These are phyloP conservation scores for Habroteleia sp. DNA, from an alignment of 2,888 invertebrate genomes.

Conservation along the genomic window DNA sequence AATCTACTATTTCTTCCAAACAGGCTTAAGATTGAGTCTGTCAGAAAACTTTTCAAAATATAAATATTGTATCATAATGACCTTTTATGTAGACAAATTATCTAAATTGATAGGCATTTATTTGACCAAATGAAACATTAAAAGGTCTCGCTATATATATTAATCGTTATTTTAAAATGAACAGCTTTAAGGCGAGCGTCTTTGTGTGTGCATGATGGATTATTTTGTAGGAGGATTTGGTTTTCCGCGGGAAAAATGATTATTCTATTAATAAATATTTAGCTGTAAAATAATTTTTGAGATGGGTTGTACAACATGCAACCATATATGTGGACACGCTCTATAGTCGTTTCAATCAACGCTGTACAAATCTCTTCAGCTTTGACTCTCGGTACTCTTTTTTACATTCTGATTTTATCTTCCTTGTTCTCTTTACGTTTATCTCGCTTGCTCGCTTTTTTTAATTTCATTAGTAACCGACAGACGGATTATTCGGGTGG, in stretches of 20 bases:
- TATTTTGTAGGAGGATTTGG: too few species aligned
- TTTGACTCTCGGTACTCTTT: conserved; percentile 70
- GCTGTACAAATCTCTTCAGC: conserved; percentile 76
- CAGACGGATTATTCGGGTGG: conserved; percentile 76
- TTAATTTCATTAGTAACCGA: conserved; percentile 79
- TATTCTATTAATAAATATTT: conserved; percentile 17
- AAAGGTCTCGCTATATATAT: too few species aligned
- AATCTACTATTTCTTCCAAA: conserved; percentile 42
- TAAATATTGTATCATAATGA: conserved; percentile 44
- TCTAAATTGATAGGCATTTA: not conserved
- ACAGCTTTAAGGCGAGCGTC: too few species aligned
- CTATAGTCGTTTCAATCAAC: conserved; percentile 79
- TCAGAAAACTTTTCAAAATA: conserved; percentile 22
- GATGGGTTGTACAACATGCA: conserved; percentile 33
- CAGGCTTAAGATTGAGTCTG: conserved; percentile 22
- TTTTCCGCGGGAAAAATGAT: not conserved
- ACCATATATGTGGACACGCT: conserved; percentile 74
- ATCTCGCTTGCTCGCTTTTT: conserved; percentile 69
- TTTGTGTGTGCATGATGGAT: too few species aligned
- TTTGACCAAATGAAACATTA: too few species aligned
- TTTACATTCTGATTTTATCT: conserved; percentile 65
- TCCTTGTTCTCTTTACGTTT: conserved; percentile 44
- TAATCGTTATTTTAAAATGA: too few species aligned
- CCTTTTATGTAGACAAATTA: not conserved
- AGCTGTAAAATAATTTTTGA: conserved; percentile 38